Conservation (phyloP, 2,888 invertebrate genomes). For the Uloborus plumipes region DNA sequence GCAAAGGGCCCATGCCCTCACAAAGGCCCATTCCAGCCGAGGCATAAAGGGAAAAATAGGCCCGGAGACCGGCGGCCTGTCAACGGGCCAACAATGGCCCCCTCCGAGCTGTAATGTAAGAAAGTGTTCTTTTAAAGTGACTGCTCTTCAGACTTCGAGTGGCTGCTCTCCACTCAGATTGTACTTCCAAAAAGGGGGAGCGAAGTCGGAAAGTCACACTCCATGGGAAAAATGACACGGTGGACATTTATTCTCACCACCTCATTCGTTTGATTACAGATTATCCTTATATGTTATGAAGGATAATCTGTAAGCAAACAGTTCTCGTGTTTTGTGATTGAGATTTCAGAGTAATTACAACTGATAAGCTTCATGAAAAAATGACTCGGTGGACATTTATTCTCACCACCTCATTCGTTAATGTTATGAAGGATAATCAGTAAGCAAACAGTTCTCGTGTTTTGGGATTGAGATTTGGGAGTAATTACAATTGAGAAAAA, state of each 20-base stretch:
- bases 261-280: not conserved
- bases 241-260: not conserved
- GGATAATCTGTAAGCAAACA: too few relatives aligned
- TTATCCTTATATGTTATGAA: too few relatives aligned
- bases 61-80: constrained; percentile 44
- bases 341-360: too few relatives aligned
- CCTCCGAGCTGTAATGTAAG: constrained; percentile 56
- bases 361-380: not conserved
- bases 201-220: too few relatives aligned
- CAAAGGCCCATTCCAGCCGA: constrained; percentile 26
- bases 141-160: constrained; percentile 51
- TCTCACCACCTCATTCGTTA: not conserved
- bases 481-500: not conserved
- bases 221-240: not conserved
- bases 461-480: too few relatives aligned
- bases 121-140: constrained; percentile 49
- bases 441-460: too few relatives aligned
- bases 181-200: not conserved
- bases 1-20: constrained; percentile 26
- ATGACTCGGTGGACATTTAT: not conserved
- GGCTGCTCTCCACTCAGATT: constrained; percentile 34
- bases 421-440: too few relatives aligned
- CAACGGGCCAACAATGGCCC: constrained; percentile 49
- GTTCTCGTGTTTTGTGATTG: too few relatives aligned
- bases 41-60: constrained; percentile 35